A percentile compares a stretch with the other conserved stretches of the same genome.
Evolutionary conservation across 2,797 vertebrate genomes (phyloP).

Genomic region (Erethizon dorsatum): DNA sequence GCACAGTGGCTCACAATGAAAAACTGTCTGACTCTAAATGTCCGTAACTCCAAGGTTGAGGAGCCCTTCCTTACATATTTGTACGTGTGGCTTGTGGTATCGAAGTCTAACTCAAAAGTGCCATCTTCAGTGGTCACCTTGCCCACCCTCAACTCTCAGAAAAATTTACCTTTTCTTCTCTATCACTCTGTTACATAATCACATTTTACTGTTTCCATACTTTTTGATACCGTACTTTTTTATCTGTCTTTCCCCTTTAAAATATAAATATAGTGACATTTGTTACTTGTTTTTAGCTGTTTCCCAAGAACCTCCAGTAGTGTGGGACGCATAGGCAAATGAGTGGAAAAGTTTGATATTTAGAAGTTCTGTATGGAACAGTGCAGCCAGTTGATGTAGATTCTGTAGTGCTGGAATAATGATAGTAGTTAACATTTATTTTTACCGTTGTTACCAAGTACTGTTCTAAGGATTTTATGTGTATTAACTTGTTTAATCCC

Average conservation of each 20-base stretch:
- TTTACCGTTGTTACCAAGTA: neutral
- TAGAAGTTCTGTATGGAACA: neutral
- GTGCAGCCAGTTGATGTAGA: neutral
- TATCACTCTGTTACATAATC: neutral
- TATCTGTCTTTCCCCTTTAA: neutral
- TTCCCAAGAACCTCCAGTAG: neutral
- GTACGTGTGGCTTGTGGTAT: neutral
- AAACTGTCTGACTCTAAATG: neutral
- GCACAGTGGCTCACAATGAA: neutral
- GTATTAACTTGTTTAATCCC: neutral
- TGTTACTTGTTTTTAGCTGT: slow-evolving; percentile 1
- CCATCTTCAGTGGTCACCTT: neutral
- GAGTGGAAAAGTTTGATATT: neutral
- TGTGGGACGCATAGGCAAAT: neutral
- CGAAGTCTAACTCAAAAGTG: neutral
- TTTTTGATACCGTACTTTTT: neutral
- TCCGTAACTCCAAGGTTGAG: neutral
- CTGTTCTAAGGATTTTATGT: neutral
- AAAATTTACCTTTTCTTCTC: neutral
- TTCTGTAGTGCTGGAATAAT: neutral
- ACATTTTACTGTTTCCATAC: neutral
- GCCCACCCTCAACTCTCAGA: no score
- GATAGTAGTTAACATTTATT: neutral
- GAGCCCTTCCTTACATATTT: neutral
- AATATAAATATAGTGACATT: neutral